Base-by-base conservation (phyloP, 2,113 vertebrate species). In the Podilymbus podiceps region DNA sequence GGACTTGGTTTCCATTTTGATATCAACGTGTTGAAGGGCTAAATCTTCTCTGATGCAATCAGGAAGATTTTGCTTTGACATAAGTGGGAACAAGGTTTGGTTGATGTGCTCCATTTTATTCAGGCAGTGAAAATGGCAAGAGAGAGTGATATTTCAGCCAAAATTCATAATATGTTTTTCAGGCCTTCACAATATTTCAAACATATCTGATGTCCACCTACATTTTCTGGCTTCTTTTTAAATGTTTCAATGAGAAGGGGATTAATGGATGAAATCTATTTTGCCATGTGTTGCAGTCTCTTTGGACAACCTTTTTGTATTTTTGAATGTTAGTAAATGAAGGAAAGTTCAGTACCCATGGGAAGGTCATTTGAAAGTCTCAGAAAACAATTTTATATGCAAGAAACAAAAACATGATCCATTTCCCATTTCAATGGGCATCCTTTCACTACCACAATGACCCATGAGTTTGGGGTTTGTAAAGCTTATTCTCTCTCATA, bases 361-460 rank as follows among this genome's bases (percentile, higher is more conserved):
- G 44, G 90, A 96, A 95, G 91, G 91, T 97, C 80, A 88, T 59
- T 73, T 82, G 77, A 88, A 97, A 89, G 66, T 79, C 89, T 74
- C 77, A 89, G 93, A 95, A 96, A 97, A 95, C 63, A 60, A 87
- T 97, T 97, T 97, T 88, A 96, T 93, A 83, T 60, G 72, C 66
- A 96, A 95, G 77, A 93, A 83, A 83, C 38, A 91, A 96, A 94
- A 91, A 71, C 59, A 89, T 24, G 90, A 95, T 95, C 88, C 90
- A 86, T 46, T 77, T 85, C 74, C 67, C 74, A 74, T 46, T 72
- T 89, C 85, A 96, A 94, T 95, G 90, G 50, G 59, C 92, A 82
- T 90, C 88, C 91, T 96, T 90, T 88, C 62, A 78, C 66, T 68
- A 60, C 44, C 64, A 80, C 76, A 88, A 50, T 96, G 75, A 76